These are phyloP conservation scores for Nymphalis io DNA, from an alignment of 1,140 invertebrate species.

Conservation along the genomic window DNA sequence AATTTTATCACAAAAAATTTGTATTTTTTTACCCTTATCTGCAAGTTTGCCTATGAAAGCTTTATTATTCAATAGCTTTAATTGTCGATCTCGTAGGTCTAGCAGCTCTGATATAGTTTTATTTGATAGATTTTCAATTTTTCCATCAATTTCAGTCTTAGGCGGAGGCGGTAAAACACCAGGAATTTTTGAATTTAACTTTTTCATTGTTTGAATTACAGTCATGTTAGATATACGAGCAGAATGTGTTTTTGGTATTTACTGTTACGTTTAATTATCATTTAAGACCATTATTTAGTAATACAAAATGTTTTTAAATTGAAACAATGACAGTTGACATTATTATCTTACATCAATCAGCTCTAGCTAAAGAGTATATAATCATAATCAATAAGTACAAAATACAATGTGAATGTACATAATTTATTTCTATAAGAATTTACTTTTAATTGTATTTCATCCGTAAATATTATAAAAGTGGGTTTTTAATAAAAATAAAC, in stretches of 20 bases:
- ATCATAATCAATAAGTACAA: no score
- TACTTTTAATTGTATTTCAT: no score
- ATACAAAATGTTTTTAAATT: no score
- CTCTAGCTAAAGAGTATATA: no score
- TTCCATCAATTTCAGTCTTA: slow-evolving; percentile 70
- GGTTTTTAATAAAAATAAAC: no score
- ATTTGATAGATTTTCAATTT: slow-evolving; percentile 61
- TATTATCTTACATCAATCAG: no score
- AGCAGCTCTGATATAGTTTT: slow-evolving; percentile 60
- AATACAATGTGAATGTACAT: no score
- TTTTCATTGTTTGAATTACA: slow-evolving; percentile 54
- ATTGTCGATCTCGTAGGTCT: slow-evolving; percentile 64
- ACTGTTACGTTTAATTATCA: no score
- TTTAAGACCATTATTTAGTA: no score
- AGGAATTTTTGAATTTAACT: slow-evolving; percentile 63
- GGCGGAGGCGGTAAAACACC: slow-evolving; percentile 60
- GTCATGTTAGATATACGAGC: slow-evolving; percentile 33
- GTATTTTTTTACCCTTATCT: slow-evolving; percentile 86
- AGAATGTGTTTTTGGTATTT: neutral
- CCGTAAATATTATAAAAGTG: no score
- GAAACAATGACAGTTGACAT: no score
- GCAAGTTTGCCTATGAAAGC: slow-evolving; percentile 80
- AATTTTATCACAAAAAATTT: slow-evolving; percentile 81
- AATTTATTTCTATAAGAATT: no score
- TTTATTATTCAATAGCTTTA: slow-evolving; percentile 69